A percentile compares a stretch with the other conserved stretches of the same genome.
phyloP scores from a whole-genome alignment of 2,113 vertebrate species.

The Pholis gunnellus region DNA sequence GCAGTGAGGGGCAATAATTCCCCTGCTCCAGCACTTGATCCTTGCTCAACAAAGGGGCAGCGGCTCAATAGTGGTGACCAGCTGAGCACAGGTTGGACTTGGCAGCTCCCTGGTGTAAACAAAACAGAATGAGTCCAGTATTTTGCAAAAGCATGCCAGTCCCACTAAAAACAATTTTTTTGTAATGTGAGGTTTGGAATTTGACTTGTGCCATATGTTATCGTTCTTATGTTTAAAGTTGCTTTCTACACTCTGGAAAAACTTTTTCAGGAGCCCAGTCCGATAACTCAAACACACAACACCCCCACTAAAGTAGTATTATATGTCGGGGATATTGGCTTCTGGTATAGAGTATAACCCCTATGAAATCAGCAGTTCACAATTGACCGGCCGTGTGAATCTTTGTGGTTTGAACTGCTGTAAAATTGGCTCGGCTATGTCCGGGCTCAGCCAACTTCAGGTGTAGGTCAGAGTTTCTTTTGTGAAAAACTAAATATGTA shows the following conservation, averaged over 20 bases:
- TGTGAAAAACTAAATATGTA: neutral
- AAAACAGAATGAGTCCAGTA: neutral
- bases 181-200: neutral
- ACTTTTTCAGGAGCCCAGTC: neutral
- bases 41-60: constrained; percentile 41
- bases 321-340: constrained; percentile 17
- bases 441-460: neutral
- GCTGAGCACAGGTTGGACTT: neutral
- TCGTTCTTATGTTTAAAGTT: neutral
- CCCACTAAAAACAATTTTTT: neutral
- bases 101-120: neutral
- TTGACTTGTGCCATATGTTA: neutral
- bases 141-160: neutral
- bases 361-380: constrained; percentile 1
- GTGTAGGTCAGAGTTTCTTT: neutral
- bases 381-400: constrained; percentile 9
- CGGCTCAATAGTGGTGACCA: constrained; percentile 25
- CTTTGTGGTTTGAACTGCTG: constrained; percentile 24
- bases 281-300: constrained; percentile 1
- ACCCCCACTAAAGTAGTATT: neutral
- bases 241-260: neutral
- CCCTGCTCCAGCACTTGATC: constrained; percentile 45
- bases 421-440: neutral
- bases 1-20: constrained; percentile 32
- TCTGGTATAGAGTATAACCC: too few relatives aligned